Percentiles rank a stretch among this genome's conserved stretches.
These are phyloP conservation scores for Rhabdornis inornatus DNA, from an alignment of 2,113 vertebrate species.

Conservation along the genomic window DNA sequence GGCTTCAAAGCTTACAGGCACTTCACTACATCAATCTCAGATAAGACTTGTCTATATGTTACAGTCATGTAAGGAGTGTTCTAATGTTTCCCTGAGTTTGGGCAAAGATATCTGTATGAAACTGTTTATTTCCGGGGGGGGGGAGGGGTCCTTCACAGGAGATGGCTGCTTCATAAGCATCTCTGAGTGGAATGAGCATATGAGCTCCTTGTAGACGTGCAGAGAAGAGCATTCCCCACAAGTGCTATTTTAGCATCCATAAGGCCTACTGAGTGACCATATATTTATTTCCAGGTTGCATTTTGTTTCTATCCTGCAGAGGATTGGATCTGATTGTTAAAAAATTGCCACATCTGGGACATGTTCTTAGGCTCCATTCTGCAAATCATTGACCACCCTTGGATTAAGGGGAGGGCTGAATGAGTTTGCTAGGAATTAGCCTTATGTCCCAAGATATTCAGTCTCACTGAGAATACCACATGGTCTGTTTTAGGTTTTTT, in stretches of 20 bases:
- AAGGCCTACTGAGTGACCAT: not conserved
- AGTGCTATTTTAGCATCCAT: not conserved
- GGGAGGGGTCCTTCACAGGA: not conserved
- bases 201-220: accelerated
- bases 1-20: not conserved
- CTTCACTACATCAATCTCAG: not conserved
- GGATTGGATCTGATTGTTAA: not conserved
- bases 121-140: not conserved
- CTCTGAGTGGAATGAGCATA: not conserved
- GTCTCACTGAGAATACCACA: not conserved
- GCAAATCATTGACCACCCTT: not conserved
- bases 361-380: not conserved
- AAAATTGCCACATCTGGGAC: not conserved
- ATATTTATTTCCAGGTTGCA: not conserved
- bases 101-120: not conserved
- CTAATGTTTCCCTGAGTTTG: not conserved
- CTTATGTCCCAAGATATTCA: not conserved
- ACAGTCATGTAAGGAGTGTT: not conserved
- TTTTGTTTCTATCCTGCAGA: not conserved
- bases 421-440: not conserved
- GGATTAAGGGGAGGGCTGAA: not conserved
- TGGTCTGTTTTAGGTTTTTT: not conserved
- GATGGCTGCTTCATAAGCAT: not conserved
- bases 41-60: not conserved
- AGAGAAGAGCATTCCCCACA: not conserved